phyloP scores from a whole-genome alignment of 2,797 vertebrate genomes.

The Cryptoblepharus egeriae region DNA sequence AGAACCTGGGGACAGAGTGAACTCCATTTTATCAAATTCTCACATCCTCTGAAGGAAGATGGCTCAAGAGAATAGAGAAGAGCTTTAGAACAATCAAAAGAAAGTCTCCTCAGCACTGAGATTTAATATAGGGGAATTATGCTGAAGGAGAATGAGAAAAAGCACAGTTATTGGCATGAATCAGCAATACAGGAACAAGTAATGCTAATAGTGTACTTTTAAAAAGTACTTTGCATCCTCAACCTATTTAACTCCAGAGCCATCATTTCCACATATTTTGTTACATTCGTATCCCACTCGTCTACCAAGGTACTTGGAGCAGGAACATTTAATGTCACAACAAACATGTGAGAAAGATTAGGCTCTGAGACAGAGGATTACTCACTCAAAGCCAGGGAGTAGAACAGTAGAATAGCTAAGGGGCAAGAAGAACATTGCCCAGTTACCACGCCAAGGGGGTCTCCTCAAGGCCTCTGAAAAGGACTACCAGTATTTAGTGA shows the following conservation, averaged over 20 bases:
- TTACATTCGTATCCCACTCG: neutral
- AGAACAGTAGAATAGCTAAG: too few relatives aligned
- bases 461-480: too few relatives aligned
- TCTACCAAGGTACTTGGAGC: neutral
- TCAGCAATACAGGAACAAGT: slow-evolving; percentile 2
- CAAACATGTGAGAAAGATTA: neutral
- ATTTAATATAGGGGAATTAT: slow-evolving; percentile 25
- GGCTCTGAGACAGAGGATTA: neutral
- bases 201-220: slow-evolving; percentile 25
- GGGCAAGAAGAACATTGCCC: too few relatives aligned
- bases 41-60: slow-evolving; percentile 37
- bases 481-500: too few relatives aligned
- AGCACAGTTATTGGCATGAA: slow-evolving; percentile 13
- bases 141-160: slow-evolving; percentile 30
- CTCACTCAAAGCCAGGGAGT: neutral
- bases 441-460: too few relatives aligned
- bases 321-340: neutral
- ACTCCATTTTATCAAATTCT: slow-evolving; percentile 30
- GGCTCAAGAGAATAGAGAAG: slow-evolving; percentile 29
- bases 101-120: slow-evolving; percentile 21
- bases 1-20: slow-evolving; percentile 26
- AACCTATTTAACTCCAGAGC: neutral
- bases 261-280: neutral
- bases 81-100: slow-evolving; percentile 27
- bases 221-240: neutral